Base-by-base conservation (phyloP, 1,140 invertebrate genomes). In the Lasioglossum albipes region DNA sequence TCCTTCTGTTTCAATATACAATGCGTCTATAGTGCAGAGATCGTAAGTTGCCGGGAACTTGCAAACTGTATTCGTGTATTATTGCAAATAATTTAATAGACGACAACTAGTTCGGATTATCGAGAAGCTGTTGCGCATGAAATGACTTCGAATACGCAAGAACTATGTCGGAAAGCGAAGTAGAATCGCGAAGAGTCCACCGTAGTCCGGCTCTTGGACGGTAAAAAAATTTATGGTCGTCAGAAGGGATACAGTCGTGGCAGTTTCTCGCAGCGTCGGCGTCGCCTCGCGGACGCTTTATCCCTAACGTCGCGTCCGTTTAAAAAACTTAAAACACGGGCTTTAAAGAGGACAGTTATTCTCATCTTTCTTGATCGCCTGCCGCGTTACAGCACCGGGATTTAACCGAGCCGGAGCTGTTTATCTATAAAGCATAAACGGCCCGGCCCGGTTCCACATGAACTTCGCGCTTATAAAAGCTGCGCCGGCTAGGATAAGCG, bases 181-280 rank as follows among this genome's bases (percentile, higher is more conserved):
- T 45, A 45, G 9, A 12, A 49, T 12, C 45, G 57, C 18, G 2
- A n/a, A n/a, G 7, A 12, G 9, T 45, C 22, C 42, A 41, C 13
- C 6, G 68, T 20, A 54, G 36, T 9, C 49, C 27, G 54, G 31
- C 54, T 36, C 49, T 49, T 16, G 7, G 22, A 49, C 59, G 7
- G 22, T 31, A 12, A 31, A 73, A 73, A 73, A 64, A 61, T 72
- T 45, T 42, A 72, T 22, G 57, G 42, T 41, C n/a, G 41, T 13
- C 13, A n/a, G 9, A 27, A 45, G 57, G 42, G 42, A 22, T 54
- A 54, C 16, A 7, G 36, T 7, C 12, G 41, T 49, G 22, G 18
- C 49, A 6, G 7, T 2, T 18, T 16, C 16, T n/a, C 16, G 31
- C 62, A 2, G n/a, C 13, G 9, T 49, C 42, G 41, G 18, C 13